Evolutionary conservation across 2,113 vertebrate species (phyloP).

Genomic region (Lophochroa leadbeateri): DNA sequence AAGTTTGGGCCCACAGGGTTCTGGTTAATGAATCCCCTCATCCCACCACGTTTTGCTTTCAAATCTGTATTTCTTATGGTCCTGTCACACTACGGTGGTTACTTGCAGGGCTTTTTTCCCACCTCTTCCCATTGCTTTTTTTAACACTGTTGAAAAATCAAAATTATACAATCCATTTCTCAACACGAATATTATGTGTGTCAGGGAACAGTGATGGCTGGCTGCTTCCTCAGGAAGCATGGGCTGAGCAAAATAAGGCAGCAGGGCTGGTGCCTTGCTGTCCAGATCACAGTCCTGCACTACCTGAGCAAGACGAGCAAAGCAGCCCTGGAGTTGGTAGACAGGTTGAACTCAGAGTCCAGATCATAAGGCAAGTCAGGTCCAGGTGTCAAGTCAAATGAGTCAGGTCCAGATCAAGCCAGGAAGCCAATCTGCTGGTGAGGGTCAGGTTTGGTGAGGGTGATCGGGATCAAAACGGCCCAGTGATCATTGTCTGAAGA

Average conservation of each 20-base stretch:
- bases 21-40: neutral
- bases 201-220: neutral
- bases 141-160: neutral
- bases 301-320: neutral
- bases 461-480: neutral
- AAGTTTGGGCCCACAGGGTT: neutral
- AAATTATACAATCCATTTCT: neutral
- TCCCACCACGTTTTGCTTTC: neutral
- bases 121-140: neutral
- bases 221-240: neutral
- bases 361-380: neutral
- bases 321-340: neutral
- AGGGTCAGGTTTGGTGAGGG: neutral
- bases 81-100: neutral
- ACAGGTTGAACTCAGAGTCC: neutral
- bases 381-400: neutral
- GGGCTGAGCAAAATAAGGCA: neutral
- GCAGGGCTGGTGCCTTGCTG: neutral
- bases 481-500: neutral
- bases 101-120: neutral
- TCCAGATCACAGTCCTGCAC: neutral
- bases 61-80: neutral
- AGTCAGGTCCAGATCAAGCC: neutral
- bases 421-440: neutral
- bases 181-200: neutral